phyloP scores from a whole-genome alignment of 2,797 vertebrate genomes.

The Coregonus ussuriensis region DNA sequence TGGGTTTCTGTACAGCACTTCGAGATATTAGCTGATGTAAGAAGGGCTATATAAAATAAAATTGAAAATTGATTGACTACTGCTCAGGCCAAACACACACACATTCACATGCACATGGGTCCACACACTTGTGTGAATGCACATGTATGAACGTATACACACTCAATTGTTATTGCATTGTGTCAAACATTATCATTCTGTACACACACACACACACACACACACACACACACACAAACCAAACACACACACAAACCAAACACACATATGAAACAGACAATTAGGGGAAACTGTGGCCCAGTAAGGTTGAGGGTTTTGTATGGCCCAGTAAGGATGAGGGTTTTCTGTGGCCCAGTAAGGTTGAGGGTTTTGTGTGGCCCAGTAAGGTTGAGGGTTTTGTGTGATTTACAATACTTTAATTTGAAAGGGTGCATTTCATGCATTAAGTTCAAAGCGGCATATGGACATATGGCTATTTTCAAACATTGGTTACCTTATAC shows the following conservation, averaged over 20 bases:
- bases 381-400: constrained; percentile 41
- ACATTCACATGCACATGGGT: background rate
- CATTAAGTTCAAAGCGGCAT: background rate
- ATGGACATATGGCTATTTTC: constrained; percentile 25
- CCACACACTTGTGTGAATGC: constrained; percentile 4
- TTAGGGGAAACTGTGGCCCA: constrained; percentile 32
- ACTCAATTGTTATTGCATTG: constrained; percentile 4
- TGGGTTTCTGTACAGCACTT: too few relatives aligned
- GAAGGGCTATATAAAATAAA: too few relatives aligned
- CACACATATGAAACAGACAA: constrained; percentile 9
- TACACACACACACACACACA: constrained; percentile 17
- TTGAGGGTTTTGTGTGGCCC: constrained; percentile 25
- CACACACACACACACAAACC: background rate
- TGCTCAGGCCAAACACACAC: constrained; percentile 25
- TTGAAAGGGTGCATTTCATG: too few relatives aligned
- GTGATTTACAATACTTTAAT: background rate
- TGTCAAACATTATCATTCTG: constrained; percentile 1
- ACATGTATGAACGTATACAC: constrained; percentile 20
- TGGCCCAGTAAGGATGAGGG: too few relatives aligned
- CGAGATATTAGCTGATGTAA: too few relatives aligned
- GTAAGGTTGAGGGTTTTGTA: too few relatives aligned
- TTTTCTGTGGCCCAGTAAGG: constrained; percentile 38
- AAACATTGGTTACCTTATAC: too few relatives aligned
- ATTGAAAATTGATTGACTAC: too few relatives aligned
- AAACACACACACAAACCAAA: too few relatives aligned